phyloP scores from a whole-genome alignment of 2,113 vertebrate genomes.

The Cryptotis parvus region DNA sequence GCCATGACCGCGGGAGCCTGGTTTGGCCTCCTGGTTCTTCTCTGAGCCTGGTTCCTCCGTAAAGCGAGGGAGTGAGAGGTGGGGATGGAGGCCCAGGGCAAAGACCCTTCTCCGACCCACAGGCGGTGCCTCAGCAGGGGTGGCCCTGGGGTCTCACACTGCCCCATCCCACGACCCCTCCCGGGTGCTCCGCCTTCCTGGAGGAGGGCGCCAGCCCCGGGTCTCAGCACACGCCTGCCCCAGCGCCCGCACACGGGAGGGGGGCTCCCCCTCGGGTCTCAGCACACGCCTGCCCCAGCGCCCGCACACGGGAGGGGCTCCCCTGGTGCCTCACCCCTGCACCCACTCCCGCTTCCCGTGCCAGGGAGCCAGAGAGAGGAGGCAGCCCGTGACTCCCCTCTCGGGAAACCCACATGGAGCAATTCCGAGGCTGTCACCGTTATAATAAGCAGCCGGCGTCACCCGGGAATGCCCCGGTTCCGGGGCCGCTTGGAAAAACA shows the following conservation, averaged over 20 bases:
- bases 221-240: neutral
- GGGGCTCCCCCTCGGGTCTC: neutral
- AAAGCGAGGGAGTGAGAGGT: neutral
- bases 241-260: too few species aligned
- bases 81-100: too few species aligned
- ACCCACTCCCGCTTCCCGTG: neutral
- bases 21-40: neutral
- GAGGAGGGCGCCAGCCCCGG: too few species aligned
- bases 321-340: too few species aligned
- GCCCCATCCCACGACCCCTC: too few species aligned
- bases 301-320: neutral
- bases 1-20: neutral
- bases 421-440: constrained; percentile 52
- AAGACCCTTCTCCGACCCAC: too few species aligned
- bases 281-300: too few species aligned
- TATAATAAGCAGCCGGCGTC: constrained; percentile 37
- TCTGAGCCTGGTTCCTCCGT: neutral
- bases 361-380: neutral
- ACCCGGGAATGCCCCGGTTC: neutral
- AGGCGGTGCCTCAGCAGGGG: too few species aligned
- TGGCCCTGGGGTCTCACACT: too few species aligned
- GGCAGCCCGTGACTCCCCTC: neutral
- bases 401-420: constrained; percentile 23
- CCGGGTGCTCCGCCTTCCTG: too few species aligned
- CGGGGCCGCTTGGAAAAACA: neutral